These are phyloP conservation scores for Alloplasta piceator DNA, from an alignment of 2,888 invertebrate genomes.

Conservation along the genomic window DNA sequence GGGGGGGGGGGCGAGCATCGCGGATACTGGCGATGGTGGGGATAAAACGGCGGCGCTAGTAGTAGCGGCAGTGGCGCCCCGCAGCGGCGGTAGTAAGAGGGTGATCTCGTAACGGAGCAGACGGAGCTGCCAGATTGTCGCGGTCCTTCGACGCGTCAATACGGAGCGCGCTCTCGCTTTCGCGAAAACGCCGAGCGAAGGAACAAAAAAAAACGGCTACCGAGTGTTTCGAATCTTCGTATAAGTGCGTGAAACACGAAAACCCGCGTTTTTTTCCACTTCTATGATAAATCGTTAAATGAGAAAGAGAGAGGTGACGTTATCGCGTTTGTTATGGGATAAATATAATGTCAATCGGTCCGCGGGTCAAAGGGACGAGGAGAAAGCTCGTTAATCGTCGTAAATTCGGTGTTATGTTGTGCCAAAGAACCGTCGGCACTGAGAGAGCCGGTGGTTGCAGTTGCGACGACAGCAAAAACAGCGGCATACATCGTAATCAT, in stretches of 20 bases:
- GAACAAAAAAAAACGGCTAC: slow-evolving; percentile 16
- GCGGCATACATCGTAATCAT: slow-evolving; percentile 27
- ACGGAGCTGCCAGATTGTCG: slow-evolving; percentile 51
- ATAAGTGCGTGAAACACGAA: background rate
- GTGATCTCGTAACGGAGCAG: slow-evolving; percentile 46
- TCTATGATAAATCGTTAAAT: slow-evolving; percentile 1
- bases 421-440: slow-evolving; percentile 74
- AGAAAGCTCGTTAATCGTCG: slow-evolving; percentile 58
- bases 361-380: slow-evolving; percentile 67
- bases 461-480: slow-evolving; percentile 64
- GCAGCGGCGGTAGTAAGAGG: slow-evolving; percentile 39
- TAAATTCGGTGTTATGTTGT: slow-evolving; percentile 73
- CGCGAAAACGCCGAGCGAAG: slow-evolving; percentile 11
- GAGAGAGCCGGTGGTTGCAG: slow-evolving; percentile 72
- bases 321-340: slow-evolving; percentile 58
- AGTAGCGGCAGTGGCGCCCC: slow-evolving; percentile 60
- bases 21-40: slow-evolving; percentile 6
- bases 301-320: background rate
- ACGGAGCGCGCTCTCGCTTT: slow-evolving; percentile 30
- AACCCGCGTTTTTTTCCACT: background rate
- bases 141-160: slow-evolving; percentile 54
- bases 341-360: slow-evolving; percentile 69
- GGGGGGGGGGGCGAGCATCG: background rate
- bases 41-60: background rate
- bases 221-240: background rate